Conservation (phyloP, 2,888 invertebrate species). For the Sphaerophoria rueppellii region DNA sequence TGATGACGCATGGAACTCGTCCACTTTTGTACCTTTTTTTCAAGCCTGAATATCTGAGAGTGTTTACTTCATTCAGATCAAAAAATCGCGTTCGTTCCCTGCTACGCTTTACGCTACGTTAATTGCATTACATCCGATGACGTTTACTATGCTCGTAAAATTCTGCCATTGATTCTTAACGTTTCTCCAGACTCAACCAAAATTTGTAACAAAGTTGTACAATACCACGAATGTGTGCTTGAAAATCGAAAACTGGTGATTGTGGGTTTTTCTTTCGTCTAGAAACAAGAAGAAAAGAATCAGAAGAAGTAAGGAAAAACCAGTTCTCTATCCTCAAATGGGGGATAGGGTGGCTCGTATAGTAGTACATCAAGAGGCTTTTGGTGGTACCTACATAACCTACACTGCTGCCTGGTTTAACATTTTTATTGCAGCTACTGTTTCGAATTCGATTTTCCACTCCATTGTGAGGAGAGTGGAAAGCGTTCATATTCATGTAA, state of each 20-base stretch:
- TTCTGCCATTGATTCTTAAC: background rate
- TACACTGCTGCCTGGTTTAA: conserved; percentile 36
- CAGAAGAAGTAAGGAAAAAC: conserved; percentile 23
- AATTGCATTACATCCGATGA: background rate
- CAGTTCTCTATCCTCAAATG: conserved; percentile 27
- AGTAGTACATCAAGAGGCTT: conserved; percentile 16
- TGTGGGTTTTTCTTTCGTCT: conserved; percentile 44
- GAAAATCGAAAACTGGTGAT: conserved; percentile 65
- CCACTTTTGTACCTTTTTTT: too few species aligned
- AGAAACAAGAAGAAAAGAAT: background rate
- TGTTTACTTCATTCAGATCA: background rate
- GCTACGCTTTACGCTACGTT: background rate
- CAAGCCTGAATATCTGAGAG: too few species aligned
- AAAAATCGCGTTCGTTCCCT: background rate
- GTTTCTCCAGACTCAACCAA: background rate
- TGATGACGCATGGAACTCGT: too few species aligned
- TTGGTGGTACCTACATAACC: background rate
- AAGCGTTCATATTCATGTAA: background rate
- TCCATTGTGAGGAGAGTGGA: conserved; percentile 24
- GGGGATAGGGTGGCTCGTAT: conserved; percentile 35
- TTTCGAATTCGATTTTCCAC: conserved; percentile 60
- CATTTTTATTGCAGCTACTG: conserved; percentile 62
- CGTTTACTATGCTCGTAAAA: background rate
- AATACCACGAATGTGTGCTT: conserved; percentile 27
- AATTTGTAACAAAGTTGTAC: background rate